These are phyloP conservation scores for Cataglyphis albicans DNA, from an alignment of 2,888 invertebrate genomes.

Conservation along the genomic window DNA sequence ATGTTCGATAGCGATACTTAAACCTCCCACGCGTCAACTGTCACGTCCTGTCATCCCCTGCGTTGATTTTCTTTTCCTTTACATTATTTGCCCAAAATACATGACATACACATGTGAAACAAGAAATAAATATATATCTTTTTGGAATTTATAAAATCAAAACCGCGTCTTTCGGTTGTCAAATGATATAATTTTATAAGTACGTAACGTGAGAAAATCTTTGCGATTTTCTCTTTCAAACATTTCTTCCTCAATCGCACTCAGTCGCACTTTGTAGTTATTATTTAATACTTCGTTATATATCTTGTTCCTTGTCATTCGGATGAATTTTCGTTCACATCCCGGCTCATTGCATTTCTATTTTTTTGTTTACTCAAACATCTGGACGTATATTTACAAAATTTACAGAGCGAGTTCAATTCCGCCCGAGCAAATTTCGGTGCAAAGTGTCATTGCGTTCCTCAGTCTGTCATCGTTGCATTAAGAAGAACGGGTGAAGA, in stretches of 20 bases:
- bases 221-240: neutral
- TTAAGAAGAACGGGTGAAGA: neutral
- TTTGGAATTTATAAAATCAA: neutral
- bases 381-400: conserved; percentile 76
- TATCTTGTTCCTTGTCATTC: neutral
- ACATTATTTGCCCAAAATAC: conserved; percentile 37
- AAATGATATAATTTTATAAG: neutral
- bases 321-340: conserved; percentile 2
- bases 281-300: neutral
- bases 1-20: conserved; percentile 67
- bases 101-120: neutral
- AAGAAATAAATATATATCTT: neutral
- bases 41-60: conserved; percentile 59
- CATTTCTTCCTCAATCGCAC: neutral
- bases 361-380: neutral
- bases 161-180: neutral
- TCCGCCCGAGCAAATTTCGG: conserved; percentile 37
- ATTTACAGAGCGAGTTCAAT: conserved; percentile 77
- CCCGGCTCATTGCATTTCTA: neutral
- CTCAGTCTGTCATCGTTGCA: neutral
- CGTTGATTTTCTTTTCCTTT: conserved; percentile 66
- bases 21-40: conserved; percentile 60
- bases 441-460: neutral
- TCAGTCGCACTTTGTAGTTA: neutral
- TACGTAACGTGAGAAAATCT: neutral